Conservation (phyloP, 1,140 invertebrate genomes). For the Habropoda laboriosa region DNA sequence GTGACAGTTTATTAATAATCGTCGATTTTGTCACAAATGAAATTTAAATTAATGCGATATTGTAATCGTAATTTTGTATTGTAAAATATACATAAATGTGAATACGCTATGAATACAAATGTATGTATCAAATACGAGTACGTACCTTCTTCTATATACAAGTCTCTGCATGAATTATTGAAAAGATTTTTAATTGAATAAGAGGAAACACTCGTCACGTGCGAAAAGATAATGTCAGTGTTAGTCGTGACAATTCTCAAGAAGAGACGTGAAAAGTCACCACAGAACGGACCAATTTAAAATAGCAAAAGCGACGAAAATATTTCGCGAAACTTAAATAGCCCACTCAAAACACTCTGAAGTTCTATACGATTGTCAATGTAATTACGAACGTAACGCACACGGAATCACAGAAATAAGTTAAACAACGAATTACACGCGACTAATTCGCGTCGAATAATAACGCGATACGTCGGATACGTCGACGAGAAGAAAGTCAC, state of each 20-base stretch:
- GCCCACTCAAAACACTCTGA: not conserved
- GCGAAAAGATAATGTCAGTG: not conserved
- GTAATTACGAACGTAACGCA: not conserved
- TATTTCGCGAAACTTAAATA: not conserved
- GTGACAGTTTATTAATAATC: too few relatives aligned
- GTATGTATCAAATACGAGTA: not conserved
- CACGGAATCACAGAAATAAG: not conserved
- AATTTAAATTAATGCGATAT: too few relatives aligned
- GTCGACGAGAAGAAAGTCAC: not conserved
- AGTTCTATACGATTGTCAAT: not conserved
- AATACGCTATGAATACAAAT: not conserved
- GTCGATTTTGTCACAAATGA: too few relatives aligned
- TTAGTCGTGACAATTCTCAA: not conserved
- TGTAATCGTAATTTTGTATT: too few relatives aligned
- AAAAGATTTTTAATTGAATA: not conserved
- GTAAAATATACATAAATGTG: too few relatives aligned
- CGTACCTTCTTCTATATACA: not conserved
- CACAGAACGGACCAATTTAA: not conserved
- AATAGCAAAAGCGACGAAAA: not conserved
- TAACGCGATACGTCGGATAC: constrained; percentile 17
- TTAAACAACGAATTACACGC: constrained; percentile 8
- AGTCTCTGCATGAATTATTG: not conserved
- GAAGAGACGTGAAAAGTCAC: not conserved
- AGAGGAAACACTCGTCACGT: not conserved
- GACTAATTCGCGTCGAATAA: not conserved